Evolutionary conservation across 2,113 vertebrate genomes (phyloP).

Genomic region (Chamaetylas fuelleborni): DNA sequence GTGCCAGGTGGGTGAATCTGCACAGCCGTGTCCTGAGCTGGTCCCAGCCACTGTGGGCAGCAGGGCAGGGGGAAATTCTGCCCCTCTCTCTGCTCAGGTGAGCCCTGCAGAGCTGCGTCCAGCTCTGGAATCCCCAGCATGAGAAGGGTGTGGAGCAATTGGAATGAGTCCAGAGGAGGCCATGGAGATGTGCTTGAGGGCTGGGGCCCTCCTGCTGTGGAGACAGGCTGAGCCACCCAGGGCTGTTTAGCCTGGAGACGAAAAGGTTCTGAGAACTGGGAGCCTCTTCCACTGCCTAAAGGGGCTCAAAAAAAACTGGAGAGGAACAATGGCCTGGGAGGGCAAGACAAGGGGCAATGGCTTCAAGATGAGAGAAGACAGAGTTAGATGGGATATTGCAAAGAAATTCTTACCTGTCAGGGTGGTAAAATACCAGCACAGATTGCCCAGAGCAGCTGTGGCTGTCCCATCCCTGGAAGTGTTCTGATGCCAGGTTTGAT

Average conservation of each 20-base stretch:
- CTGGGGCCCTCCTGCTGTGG: background rate
- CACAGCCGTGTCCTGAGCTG: background rate
- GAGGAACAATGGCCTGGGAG: background rate
- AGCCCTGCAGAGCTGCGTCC: background rate
- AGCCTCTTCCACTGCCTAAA: background rate
- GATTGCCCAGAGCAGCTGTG: background rate
- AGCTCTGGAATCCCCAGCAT: background rate
- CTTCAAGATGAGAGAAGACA: background rate
- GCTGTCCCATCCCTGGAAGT: background rate
- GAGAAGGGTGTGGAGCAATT: background rate
- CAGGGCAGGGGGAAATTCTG: background rate
- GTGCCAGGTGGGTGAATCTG: background rate
- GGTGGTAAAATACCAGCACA: background rate
- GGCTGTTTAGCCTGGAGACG: fast-evolving
- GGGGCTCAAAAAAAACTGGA: background rate
- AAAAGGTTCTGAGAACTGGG: background rate
- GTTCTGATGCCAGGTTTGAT: background rate
- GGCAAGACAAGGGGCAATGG: background rate
- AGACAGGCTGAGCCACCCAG: background rate
- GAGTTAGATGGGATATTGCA: background rate
- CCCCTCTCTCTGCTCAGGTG: background rate
- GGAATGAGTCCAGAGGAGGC: background rate
- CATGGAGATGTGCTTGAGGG: background rate
- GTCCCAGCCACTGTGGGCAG: background rate
- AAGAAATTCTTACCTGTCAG: background rate